Evolutionary conservation across 2,888 invertebrate species (phyloP), one percentile per base, ranked within the genome.

Genomic region (Eurytoma adleriae): DNA sequence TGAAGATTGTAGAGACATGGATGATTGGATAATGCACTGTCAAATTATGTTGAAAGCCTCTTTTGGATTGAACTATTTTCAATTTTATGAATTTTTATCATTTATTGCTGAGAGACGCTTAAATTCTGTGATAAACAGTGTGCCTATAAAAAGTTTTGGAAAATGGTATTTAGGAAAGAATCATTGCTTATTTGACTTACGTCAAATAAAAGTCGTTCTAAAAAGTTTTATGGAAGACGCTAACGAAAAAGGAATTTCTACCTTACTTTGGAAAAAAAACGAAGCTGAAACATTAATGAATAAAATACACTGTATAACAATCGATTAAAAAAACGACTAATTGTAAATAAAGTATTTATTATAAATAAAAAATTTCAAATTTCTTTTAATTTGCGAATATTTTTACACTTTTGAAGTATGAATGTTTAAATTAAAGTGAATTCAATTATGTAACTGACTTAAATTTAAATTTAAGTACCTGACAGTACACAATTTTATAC

Each of bases 1-100:
- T 79, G 91, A 92, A 40, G 96, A 98, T 88, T 96, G 96, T 85
- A 93, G 91, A 84, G 93, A 93, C 78, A 95, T 95, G 93, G 94
- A 94, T 3, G 93, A 93, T 81, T 98, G 95, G 94, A 88, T 92
- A 66, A 91, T 93, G 30, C 95, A 97, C 85, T 97, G 97, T 89
- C 98, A 98, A 91, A 87, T 94, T 1, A 94, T 97, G 92, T 91
- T 97, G 57, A 94, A 94, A 89, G 94, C 95, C 16, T 92, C 94
- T 27, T 95, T 95, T 92, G 97, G 97, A 69, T 94, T 97, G 91
- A 93, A 97, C 91, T 95, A 94, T 89, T 87, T 90, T 84, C 92
- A 93, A 83, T 96, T 96, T 91, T 92, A 94, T 70, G 92, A 93
- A 77, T 93, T 96, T 86, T 87, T 96, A 72, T 90, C 91, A 84